Evolutionary conservation across 1,140 invertebrate species (phyloP), one percentile per base, ranked within the genome.

Genomic region (Saccostrea echinata): DNA sequence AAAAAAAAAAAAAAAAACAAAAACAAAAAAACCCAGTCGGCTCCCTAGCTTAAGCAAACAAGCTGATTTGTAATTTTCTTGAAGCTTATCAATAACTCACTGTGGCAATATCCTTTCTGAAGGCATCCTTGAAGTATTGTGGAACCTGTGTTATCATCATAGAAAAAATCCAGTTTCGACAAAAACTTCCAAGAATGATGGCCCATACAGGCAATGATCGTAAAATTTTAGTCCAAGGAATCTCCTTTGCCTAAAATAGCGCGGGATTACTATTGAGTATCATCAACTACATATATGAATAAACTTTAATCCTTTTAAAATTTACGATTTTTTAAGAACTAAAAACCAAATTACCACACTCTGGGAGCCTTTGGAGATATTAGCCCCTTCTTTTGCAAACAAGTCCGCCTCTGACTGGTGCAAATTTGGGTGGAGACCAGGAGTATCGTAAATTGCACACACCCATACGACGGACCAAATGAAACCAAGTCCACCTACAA

Each of bases 381-480:
- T 11, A 13, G 71, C 16, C 0, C 88, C 88, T 68, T 91, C 89
- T 9, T 11, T 24, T 24, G 30, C 1, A 71, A 90, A 92, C 24
- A 91, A 53, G 13, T 68, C 27, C 33, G 51, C 80, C 84, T 93
- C 92, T 35, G 33, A 88, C 4, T 86, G 80, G 4, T 87, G 86
- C 13, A 92, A 84, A 24, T 55, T 61, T 27, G 90, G 92, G 85
- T 90, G 89, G 0, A 33, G 18, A 24, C 53, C 76, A 0, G 92
- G 92, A 6, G 80, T 90, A 43, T 92, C 90, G 84, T 90, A 87
- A 18, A 93, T 71, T 30, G 86, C 71, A 18, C 71, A 76, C 84
- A 90, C 83, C 88, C 89, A 92, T n/a, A 91, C 13, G 3, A 93
- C 1, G 30, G 88, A 91, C 92, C 92, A 93, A 4, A 92, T 16